Evolutionary conservation across 64 coral and sea anemone genomes (phyloP), one percentile per base, ranked within the genome.

Genomic region (Porites lutea): DNA sequence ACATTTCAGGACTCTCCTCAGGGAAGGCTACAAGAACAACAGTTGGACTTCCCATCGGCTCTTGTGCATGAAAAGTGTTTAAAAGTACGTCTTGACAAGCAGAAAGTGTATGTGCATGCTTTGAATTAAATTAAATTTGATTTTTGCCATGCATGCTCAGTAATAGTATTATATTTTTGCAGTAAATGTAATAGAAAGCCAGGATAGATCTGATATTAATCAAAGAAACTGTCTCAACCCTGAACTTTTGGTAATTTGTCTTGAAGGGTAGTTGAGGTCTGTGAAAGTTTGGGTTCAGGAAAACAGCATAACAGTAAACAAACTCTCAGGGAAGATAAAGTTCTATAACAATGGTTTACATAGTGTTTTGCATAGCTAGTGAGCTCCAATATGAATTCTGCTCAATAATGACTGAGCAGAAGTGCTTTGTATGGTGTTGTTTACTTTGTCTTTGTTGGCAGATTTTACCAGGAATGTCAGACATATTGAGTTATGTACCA

Each of bases 1-100:
- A 91, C 92, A 43, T 94, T 97, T 46, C 92, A 94, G 45, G 88
- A 94, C 76, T 93, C 92, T 14, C 74, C 63, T 67, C 92, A 97
- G 53, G 92, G 88, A 67, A 63, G 67, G 11, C 77, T 91, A 21
- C 88, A 94, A 52, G 92, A 97, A 71, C 95, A 97, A 45, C 75
- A 71, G 43, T 52, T 97, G 8, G 95, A 97, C 79, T 94, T 97
- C 51, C 87, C 91, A 2, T 97, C 95, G 2, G 88, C 95, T 12
- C 65, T 97, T n/a, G 82, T 97, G 4, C 92, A 97, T 76, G 95
- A 97, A 68, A 97, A 97, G 52, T 97, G 95, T 80, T 86, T 94
- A 51, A 97, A 97, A 89, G 95, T 97, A 89, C 68, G 45, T 74
- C 44, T 55, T 84, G 5, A 46, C 10, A 70, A 70, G 4, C 2